Evolutionary conservation across 2,113 vertebrate species (phyloP), one percentile per base, ranked within the genome.

Genomic region (Malurus cyaneus): DNA sequence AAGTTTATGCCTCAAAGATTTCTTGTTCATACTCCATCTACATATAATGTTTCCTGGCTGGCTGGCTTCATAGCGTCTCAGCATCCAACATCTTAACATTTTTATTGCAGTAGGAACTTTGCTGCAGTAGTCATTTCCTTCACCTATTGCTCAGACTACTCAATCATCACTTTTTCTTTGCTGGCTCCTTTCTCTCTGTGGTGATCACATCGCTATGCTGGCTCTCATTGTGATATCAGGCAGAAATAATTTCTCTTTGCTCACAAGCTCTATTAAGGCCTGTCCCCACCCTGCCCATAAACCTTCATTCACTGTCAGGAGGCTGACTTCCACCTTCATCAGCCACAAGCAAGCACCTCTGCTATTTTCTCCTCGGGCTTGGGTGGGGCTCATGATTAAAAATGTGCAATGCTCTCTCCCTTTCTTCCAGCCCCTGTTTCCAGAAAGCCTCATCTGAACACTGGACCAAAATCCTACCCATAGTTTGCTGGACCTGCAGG

Each of bases 331-430:
- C 59, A 93, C 92, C 71, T 86, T 83, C 66, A 36, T 57, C 88
- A 93, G 21, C 85, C 67, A 74, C 80, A 81, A 71, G 67, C 62
- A 90, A 89, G 67, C 52, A 93, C 39, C 72, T 94, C 72, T 94
- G 86, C 83, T 90, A 17, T 94, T 92, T 96, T 92, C 76, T 96
- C 95, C 92, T 86, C 11, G 0, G 94, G 95, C 86, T 88, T 96
- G 88, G 95, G 96, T 94, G 96, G 96, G 86, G 78, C 69, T 49
- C 64, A 56, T 94, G 53, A 49, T 86, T 90, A 86, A 80, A 93
- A 86, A 83, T 56, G 65, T 88, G 64, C 61, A 80, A 59, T 3
- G 12, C 5, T 78, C 31, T 74, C 64, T 88, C 72, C 69, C 56
- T 83, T 77, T 94, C 83, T 88, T 86, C 39, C 64, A 94, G 52